A percentile compares a stretch with the other conserved stretches of the same genome.
phyloP scores from a whole-genome alignment of 2,113 vertebrate genomes.

The Tringa solitaria region DNA sequence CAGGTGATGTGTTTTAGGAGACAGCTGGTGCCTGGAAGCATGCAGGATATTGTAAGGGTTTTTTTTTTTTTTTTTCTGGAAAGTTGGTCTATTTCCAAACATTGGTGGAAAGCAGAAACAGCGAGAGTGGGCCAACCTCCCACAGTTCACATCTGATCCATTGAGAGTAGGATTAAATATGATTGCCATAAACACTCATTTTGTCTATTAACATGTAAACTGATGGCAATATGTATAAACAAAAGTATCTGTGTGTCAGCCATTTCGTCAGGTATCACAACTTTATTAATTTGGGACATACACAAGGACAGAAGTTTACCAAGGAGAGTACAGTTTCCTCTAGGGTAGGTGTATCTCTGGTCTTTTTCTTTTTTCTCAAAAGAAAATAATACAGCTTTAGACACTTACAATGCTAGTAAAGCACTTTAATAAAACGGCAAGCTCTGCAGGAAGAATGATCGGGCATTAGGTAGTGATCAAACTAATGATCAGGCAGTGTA shows the following conservation, averaged over 20 bases:
- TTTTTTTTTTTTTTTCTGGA: background rate
- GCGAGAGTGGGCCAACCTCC: background rate
- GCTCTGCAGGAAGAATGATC: conserved; percentile 25
- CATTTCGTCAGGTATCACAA: background rate
- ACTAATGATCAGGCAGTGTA: conserved; percentile 9
- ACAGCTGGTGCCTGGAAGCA: conserved; percentile 14
- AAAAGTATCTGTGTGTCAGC: conserved; percentile 8
- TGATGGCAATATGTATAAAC: conserved; percentile 17
- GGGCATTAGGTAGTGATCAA: conserved; percentile 22
- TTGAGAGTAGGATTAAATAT: background rate
- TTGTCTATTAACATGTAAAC: conserved; percentile 15
- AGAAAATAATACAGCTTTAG: background rate
- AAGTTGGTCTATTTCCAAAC: conserved; percentile 38
- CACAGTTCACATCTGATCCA: conserved; percentile 37
- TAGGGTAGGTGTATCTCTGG: background rate
- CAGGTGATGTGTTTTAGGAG: conserved; percentile 14
- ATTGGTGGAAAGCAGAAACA: conserved; percentile 7
- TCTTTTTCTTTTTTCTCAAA: background rate
- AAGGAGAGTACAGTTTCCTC: background rate
- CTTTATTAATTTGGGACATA: background rate
- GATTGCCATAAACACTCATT: background rate
- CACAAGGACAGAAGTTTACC: background rate
- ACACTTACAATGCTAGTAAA: background rate
- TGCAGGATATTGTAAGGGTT: background rate
- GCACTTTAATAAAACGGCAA: conserved; percentile 21